phyloP scores from a whole-genome alignment of 2,113 vertebrate species.

The Speoplatyrhinus poulsoni region DNA sequence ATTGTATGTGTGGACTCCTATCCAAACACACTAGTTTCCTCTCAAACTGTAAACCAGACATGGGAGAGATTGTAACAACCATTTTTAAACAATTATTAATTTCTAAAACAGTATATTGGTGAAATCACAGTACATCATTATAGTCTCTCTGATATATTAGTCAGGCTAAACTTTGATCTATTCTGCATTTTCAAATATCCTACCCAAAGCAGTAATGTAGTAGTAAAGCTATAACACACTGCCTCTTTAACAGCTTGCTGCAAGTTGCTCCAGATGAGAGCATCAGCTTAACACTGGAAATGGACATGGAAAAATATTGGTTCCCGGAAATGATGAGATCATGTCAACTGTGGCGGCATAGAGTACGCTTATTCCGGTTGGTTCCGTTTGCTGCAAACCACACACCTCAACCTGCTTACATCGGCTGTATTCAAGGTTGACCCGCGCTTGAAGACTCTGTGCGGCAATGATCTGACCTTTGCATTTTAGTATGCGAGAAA shows the following conservation, averaged over 20 bases:
- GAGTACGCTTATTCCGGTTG: neutral
- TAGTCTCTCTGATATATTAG: too few relatives aligned
- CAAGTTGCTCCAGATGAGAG: neutral
- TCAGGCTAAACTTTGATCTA: too few relatives aligned
- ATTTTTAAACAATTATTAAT: too few relatives aligned
- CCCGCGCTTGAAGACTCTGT: neutral
- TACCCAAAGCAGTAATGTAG: too few relatives aligned
- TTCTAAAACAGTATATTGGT: too few relatives aligned
- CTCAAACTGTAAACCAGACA: too few relatives aligned
- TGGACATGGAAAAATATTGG: constrained; percentile 1
- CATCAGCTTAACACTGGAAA: constrained; percentile 1
- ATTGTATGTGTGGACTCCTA: too few relatives aligned
- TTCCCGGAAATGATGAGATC: constrained; percentile 30
- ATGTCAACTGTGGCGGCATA: neutral
- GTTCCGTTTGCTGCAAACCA: neutral
- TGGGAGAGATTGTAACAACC: too few relatives aligned
- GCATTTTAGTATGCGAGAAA: neutral
- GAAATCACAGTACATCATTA: too few relatives aligned
- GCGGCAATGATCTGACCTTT: neutral
- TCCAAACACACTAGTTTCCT: too few relatives aligned
- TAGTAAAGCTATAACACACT: too few relatives aligned
- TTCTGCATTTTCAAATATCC: too few relatives aligned
- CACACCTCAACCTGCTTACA: constrained; percentile 2
- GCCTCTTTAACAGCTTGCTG: neutral
- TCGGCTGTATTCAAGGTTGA: constrained; percentile 8